A percentile compares a stretch with the other conserved stretches of the same genome.
These are phyloP conservation scores for Lepisosteus osseus DNA, from an alignment of 2,113 vertebrate species.

Conservation along the genomic window DNA sequence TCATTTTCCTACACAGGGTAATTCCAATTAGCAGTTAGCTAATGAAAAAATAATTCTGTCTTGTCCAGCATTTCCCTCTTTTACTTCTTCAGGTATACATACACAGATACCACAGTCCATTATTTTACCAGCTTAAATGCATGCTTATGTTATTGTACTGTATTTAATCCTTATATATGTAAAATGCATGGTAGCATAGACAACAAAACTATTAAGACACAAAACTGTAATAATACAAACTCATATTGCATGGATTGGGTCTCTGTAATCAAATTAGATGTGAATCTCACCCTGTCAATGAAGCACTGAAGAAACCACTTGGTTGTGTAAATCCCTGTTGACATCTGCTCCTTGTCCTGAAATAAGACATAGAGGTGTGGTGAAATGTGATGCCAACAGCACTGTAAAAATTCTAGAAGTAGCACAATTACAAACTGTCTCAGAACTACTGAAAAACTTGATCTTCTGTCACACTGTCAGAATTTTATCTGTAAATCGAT, in stretches of 20 bases:
- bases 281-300: conserved; percentile 80
- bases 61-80: too few species aligned
- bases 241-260: too few species aligned
- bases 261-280: conserved; percentile 10
- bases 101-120: too few species aligned
- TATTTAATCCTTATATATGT: neutral
- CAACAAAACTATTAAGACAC: neutral
- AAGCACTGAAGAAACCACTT: conserved; percentile 95
- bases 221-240: neutral
- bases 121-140: too few species aligned
- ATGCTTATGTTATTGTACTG: neutral
- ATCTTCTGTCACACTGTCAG: too few species aligned
- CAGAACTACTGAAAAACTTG: too few species aligned
- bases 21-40: too few species aligned
- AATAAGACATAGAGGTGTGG: conserved; percentile 5
- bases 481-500: too few species aligned
- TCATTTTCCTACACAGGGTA: too few species aligned
- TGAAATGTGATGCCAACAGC: neutral
- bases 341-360: conserved; percentile 92
- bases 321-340: conserved; percentile 85
- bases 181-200: neutral
- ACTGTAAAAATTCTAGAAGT: neutral
- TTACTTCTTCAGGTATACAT: too few species aligned
- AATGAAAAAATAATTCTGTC: too few species aligned
- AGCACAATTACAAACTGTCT: too few species aligned